Conservation (phyloP, 2,888 invertebrate genomes). For the Nudaria mundana region DNA sequence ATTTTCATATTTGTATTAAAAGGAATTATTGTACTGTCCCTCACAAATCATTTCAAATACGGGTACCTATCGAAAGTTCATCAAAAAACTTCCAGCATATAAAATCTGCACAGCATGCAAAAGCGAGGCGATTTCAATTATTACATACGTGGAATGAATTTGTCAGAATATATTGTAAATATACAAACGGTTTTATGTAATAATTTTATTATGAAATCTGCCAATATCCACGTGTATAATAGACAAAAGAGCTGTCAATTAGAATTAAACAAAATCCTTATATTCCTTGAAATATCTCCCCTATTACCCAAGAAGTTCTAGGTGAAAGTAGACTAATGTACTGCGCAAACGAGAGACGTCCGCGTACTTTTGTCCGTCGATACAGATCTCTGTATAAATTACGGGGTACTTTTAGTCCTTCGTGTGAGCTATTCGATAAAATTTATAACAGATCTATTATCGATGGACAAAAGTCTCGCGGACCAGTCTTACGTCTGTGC, state of each 20-base stretch:
- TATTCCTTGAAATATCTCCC: conserved; percentile 75
- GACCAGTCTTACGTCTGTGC: too few species aligned
- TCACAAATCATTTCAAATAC: too few species aligned
- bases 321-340: conserved; percentile 75
- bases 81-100: conserved; percentile 21
- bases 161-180: conserved; percentile 77
- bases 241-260: conserved; percentile 76
- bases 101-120: conserved; percentile 55
- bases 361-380: too few species aligned
- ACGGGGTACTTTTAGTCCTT: too few species aligned
- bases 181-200: conserved; percentile 71
- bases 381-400: too few species aligned
- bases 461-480: too few species aligned
- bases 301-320: conserved; percentile 61
- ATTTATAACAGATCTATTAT: too few species aligned
- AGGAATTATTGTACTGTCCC: conserved; percentile 60
- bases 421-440: too few species aligned
- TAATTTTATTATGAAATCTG: conserved; percentile 71
- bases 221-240: conserved; percentile 74
- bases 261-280: conserved; percentile 68
- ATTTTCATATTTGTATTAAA: conserved; percentile 53
- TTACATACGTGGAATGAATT: conserved; percentile 68
- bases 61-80: conserved; percentile 28
- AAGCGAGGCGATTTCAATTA: conserved; percentile 63
- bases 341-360: too few species aligned